A percentile compares a stretch with the other conserved stretches of the same genome.
Conservation (phyloP, 2,888 invertebrate genomes). For the Amphiduros pacificus region DNA sequence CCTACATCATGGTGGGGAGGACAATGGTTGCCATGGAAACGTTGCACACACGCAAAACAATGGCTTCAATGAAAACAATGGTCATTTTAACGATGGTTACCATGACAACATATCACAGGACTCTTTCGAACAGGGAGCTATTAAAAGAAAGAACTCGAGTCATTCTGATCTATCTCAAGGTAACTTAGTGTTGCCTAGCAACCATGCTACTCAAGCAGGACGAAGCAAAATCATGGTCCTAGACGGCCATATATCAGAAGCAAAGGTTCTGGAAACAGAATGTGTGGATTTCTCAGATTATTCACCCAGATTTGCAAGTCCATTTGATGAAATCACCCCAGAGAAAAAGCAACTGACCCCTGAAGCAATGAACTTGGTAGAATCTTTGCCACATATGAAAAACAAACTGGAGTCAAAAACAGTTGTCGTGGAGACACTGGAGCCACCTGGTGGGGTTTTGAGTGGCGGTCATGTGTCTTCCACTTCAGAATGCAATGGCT, state of each 20-base stretch:
- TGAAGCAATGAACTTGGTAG: neutral
- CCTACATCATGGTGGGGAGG: neutral
- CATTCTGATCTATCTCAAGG: neutral
- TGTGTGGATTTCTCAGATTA: neutral
- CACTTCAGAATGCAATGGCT: too few species aligned
- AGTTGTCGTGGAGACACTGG: too few species aligned
- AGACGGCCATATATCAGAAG: neutral
- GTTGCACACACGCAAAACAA: too few species aligned
- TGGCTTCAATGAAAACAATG: too few species aligned
- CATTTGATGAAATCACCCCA: neutral
- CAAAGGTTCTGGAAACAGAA: neutral
- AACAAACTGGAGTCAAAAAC: too few species aligned
- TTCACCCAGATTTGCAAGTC: neutral
- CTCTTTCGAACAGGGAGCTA: neutral
- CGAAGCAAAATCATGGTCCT: neutral
- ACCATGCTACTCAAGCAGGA: neutral
- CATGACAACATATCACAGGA: too few species aligned
- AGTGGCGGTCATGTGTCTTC: too few species aligned
- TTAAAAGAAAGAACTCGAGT: neutral
- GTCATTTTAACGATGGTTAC: too few species aligned
- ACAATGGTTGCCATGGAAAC: too few species aligned
- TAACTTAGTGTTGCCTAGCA: neutral
- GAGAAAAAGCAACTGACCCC: neutral
- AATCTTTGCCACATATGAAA: neutral
- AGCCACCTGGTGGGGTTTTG: too few species aligned